phyloP scores from a whole-genome alignment of 2,797 vertebrate genomes.

The Lutjanus argentimaculatus region DNA sequence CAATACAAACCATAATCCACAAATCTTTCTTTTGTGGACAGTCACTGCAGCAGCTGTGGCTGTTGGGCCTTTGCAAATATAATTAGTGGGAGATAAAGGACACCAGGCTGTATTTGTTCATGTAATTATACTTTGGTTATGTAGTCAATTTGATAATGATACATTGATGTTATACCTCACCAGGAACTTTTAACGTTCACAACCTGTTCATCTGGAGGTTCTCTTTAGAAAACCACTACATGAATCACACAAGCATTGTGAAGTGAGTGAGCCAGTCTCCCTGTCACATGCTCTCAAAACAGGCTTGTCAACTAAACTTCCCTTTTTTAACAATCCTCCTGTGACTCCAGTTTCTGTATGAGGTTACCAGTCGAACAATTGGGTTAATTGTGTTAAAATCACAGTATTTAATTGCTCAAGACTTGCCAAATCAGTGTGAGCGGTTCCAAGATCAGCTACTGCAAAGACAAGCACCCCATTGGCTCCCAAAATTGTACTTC shows the following conservation, averaged over 20 bases:
- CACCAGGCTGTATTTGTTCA: not conserved
- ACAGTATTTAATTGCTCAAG: not conserved
- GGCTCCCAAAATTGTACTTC: not conserved
- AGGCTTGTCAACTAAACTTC: constrained; percentile 61
- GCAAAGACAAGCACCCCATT: not conserved
- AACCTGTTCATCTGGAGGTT: not conserved
- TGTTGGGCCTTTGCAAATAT: not conserved
- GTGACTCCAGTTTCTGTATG: constrained; percentile 46
- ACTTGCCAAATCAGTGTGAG: not conserved
- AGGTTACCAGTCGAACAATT: not conserved
- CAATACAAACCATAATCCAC: not conserved
- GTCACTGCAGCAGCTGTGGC: not conserved
- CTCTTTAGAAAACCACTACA: not conserved
- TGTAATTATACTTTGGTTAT: not conserved
- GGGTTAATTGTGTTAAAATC: not conserved
- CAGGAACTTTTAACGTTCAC: not conserved
- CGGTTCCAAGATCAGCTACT: not conserved
- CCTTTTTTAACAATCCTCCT: constrained; percentile 33
- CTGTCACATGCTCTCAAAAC: constrained; percentile 48
- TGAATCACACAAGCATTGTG: constrained; percentile 20
- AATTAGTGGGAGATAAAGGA: not conserved
- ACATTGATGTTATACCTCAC: not conserved
- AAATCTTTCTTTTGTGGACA: not conserved
- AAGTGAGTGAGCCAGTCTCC: constrained; percentile 5
- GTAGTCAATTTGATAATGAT: not conserved